A percentile compares a stretch with the other conserved stretches of the same genome.
Conservation (phyloP, 2,888 invertebrate species). For the Limnephilus rhombicus region DNA sequence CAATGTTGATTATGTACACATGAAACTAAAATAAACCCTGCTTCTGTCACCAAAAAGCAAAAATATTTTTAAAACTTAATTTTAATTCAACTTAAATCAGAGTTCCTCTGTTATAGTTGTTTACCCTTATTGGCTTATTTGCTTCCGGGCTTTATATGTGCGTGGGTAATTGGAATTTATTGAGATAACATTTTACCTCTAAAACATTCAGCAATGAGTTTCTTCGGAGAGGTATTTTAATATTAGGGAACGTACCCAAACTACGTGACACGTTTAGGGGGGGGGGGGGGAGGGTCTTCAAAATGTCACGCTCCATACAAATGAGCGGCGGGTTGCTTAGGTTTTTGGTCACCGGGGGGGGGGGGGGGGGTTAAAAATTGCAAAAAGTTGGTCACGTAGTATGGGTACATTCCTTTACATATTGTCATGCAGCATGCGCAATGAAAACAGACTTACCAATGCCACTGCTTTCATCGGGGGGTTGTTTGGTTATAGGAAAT, state of each 20-base stretch:
- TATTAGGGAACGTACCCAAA: too few relatives aligned
- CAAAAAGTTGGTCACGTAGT: too few relatives aligned
- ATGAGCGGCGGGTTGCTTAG: too few relatives aligned
- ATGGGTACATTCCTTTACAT: too few relatives aligned
- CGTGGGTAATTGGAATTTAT: not conserved
- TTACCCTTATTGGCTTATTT: not conserved
- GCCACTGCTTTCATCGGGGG: slow-evolving; percentile 11
- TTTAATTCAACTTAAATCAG: not conserved
- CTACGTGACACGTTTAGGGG: too few relatives aligned
- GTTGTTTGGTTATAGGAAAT: not conserved
- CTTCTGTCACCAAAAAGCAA: not conserved
- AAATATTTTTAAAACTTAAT: not conserved
- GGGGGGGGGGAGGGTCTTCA: too few relatives aligned
- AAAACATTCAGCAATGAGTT: not conserved
- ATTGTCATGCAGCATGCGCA: not conserved
- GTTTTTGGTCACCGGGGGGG: too few relatives aligned
- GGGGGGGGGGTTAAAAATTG: too few relatives aligned
- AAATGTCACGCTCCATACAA: too few relatives aligned
- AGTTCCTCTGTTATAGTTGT: not conserved
- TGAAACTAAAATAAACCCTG: not conserved
- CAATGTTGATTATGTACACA: too few relatives aligned
- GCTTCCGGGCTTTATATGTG: not conserved
- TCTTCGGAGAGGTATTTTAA: not conserved
- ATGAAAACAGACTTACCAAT: slow-evolving; percentile 21
- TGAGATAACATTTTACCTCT: not conserved